phyloP scores from a whole-genome alignment of 1,140 invertebrate genomes.

The Drosophila persimilis region DNA sequence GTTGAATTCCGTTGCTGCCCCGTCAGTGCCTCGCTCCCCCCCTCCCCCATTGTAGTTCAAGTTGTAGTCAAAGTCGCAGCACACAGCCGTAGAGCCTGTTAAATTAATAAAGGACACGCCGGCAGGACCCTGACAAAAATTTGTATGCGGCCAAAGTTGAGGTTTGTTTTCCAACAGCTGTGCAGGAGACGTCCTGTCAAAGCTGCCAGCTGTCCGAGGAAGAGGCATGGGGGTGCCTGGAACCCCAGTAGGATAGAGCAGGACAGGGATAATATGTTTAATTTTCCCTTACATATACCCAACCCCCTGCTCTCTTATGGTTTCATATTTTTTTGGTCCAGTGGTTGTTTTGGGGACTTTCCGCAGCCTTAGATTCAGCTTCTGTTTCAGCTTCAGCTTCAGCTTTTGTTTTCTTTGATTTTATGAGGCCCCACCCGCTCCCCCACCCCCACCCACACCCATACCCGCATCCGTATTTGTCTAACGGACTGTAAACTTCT shows the following conservation, averaged over 20 bases:
- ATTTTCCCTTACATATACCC: conserved; percentile 62
- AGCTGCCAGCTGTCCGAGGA: conserved; percentile 11
- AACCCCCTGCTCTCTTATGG: conserved; percentile 14
- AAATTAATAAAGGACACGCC: conserved; percentile 75
- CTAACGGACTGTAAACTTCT: conserved; percentile 76
- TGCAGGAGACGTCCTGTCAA: conserved; percentile 55
- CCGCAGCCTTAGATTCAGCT: too few species aligned
- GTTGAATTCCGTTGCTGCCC: conserved; percentile 64
- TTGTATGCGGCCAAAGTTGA: conserved; percentile 63
- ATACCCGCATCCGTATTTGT: conserved; percentile 50
- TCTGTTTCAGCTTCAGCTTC: background rate
- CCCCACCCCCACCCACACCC: conserved; percentile 1
- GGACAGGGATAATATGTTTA: conserved; percentile 65
- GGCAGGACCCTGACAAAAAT: conserved; percentile 56
- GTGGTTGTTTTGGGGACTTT: conserved; percentile 26
- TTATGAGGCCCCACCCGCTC: conserved; percentile 19
- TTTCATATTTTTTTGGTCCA: conserved; percentile 9
- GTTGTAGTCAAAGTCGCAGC: conserved; percentile 75
- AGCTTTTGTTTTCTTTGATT: conserved; percentile 66
- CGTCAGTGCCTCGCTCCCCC: background rate
- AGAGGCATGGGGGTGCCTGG: too few species aligned
- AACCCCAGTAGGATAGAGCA: background rate
- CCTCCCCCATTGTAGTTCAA: conserved; percentile 52
- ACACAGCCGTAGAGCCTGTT: conserved; percentile 55
- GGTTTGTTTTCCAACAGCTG: conserved; percentile 79